A percentile compares a stretch with the other conserved stretches of the same genome.
Evolutionary conservation across 2,888 invertebrate species (phyloP).

Genomic region (Chrysolina haemoptera): DNA sequence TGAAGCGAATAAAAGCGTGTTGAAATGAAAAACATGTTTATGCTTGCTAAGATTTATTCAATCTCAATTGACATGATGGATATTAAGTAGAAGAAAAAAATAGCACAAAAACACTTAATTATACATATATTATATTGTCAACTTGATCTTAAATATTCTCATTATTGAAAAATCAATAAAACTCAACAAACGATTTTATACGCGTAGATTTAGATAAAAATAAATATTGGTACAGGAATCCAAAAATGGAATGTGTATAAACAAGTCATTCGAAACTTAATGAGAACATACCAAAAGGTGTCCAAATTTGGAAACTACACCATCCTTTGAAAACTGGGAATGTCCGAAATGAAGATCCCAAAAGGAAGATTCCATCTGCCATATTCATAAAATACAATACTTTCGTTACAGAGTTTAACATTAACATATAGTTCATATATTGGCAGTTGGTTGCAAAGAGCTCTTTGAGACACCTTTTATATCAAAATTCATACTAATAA

Average conservation of each 20-base stretch:
- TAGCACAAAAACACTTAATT: constrained; percentile 40
- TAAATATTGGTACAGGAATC: constrained; percentile 4
- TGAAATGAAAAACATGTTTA: not conserved
- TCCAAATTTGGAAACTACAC: no score
- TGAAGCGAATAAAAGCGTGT: no score
- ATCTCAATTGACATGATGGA: constrained; percentile 55
- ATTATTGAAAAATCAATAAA: not conserved
- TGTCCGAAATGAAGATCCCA: no score
- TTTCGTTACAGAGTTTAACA: no score
- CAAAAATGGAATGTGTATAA: constrained; percentile 8
- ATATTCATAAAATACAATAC: no score
- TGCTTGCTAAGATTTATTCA: constrained; percentile 53
- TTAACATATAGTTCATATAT: no score
- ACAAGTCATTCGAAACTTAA: not conserved
- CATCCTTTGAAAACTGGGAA: no score
- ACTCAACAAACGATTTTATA: constrained; percentile 14
- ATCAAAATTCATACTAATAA: not conserved
- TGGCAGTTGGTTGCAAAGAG: not conserved
- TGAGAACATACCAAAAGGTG: not conserved
- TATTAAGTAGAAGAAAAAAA: constrained; percentile 45
- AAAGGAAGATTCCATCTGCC: no score
- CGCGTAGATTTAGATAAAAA: not conserved
- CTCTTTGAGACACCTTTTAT: not conserved
- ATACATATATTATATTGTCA: constrained; percentile 36
- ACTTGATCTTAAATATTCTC: constrained; percentile 7